A percentile compares a stretch with the other conserved stretches of the same genome.
Evolutionary conservation across 2,888 invertebrate genomes (phyloP).

Genomic region (Pseudococcus jackbeardsleyi): DNA sequence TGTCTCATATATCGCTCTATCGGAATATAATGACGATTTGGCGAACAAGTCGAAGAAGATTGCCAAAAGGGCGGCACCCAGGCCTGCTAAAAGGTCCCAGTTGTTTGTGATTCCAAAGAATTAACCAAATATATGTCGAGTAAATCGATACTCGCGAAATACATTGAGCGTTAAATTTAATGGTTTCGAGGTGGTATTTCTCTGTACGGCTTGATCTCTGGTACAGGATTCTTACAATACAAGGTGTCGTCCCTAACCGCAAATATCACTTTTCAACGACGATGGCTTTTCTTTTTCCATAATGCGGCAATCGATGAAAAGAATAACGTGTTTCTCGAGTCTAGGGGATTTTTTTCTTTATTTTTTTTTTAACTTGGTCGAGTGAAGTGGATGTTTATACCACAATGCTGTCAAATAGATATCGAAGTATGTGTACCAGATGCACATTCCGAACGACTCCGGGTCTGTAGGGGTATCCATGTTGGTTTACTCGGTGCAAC

Average conservation of each 20-base stretch:
- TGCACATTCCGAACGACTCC: background rate
- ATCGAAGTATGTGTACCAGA: background rate
- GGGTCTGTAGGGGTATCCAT: no score
- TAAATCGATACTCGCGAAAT: conserved; percentile 55
- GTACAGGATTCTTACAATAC: background rate
- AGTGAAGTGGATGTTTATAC: background rate
- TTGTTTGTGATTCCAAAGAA: conserved; percentile 39
- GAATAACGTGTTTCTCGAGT: background rate
- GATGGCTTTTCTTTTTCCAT: background rate
- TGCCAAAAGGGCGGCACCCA: conserved; percentile 1
- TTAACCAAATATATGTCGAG: conserved; percentile 41
- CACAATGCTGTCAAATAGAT: no score
- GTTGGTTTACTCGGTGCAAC: no score
- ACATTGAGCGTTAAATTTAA: conserved; percentile 62
- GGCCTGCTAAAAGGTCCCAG: background rate
- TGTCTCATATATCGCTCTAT: conserved; percentile 4
- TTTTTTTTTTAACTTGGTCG: background rate
- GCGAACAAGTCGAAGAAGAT: background rate
- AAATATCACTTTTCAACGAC: background rate
- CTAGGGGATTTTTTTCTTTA: background rate
- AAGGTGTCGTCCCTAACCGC: conserved; percentile 42
- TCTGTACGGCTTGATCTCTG: no score
- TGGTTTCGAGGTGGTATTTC: conserved; percentile 25
- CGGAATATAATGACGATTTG: conserved; percentile 15
- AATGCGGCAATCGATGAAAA: conserved; percentile 12